Evolutionary conservation across 2,797 vertebrate genomes (phyloP).

Genomic region (Coregonus ussuriensis): DNA sequence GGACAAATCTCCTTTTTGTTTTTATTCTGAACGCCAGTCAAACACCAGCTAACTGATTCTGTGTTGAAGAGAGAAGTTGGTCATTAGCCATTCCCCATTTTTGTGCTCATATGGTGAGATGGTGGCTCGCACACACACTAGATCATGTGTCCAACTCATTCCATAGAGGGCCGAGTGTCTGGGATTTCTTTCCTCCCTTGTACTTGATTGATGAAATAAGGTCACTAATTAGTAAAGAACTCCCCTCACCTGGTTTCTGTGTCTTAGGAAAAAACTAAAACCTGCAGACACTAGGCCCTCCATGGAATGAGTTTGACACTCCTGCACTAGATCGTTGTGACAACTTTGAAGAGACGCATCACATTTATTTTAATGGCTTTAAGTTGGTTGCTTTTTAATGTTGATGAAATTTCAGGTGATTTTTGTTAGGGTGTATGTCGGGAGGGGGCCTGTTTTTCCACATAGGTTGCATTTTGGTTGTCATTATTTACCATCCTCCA

Average conservation of each 20-base stretch:
- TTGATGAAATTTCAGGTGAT: neutral
- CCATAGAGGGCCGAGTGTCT: too few relatives aligned
- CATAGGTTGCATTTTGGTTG: neutral
- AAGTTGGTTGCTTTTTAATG: slow-evolving; percentile 45
- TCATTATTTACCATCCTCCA: neutral
- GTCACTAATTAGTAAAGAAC: too few relatives aligned
- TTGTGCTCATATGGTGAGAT: neutral
- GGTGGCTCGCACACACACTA: neutral
- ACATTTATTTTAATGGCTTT: slow-evolving; percentile 41
- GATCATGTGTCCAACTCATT: too few relatives aligned
- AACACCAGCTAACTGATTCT: slow-evolving; percentile 14
- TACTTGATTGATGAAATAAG: too few relatives aligned
- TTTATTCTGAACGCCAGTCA: slow-evolving; percentile 37
- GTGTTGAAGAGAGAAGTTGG: slow-evolving; percentile 16
- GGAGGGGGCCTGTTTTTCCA: neutral
- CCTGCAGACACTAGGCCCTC: too few relatives aligned
- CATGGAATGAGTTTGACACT: too few relatives aligned
- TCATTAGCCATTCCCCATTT: slow-evolving; percentile 6
- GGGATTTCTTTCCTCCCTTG: too few relatives aligned
- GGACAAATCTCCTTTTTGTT: slow-evolving; percentile 45
- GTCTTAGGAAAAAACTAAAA: too few relatives aligned
- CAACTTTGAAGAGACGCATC: neutral
- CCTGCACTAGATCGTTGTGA: neutral
- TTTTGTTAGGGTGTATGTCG: too few relatives aligned
- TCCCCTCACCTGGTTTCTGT: too few relatives aligned